A percentile compares a stretch with the other conserved stretches of the same genome.
Evolutionary conservation across 1,140 invertebrate species (phyloP).

Genomic region (Elymnias hypermnestra): DNA sequence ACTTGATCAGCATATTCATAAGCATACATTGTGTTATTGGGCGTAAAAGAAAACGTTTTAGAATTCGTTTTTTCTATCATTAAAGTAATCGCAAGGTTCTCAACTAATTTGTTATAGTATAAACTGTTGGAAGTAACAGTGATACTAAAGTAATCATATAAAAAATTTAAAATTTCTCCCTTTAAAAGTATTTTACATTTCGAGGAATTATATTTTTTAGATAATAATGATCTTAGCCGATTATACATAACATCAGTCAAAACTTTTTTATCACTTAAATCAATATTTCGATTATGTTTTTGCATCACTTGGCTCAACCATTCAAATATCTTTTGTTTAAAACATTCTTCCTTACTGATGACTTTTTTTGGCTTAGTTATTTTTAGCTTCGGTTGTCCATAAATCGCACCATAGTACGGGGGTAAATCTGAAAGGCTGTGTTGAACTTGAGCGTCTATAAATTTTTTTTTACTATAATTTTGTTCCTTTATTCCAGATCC

Average conservation of each 20-base stretch:
- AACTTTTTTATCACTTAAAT: background rate
- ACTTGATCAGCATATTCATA: background rate
- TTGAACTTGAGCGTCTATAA: background rate
- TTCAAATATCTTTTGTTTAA: background rate
- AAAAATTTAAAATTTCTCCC: constrained; percentile 11
- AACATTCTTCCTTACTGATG: background rate
- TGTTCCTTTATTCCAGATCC: background rate
- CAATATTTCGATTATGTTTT: background rate
- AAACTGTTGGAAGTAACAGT: background rate
- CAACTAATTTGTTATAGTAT: constrained; percentile 7
- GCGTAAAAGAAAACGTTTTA: background rate
- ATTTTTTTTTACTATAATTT: background rate
- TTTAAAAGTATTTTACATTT: constrained; percentile 7
- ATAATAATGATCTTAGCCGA: constrained; percentile 2
- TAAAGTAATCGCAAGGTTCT: constrained; percentile 5
- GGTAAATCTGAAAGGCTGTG: background rate
- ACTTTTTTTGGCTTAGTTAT: background rate
- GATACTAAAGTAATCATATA: constrained; percentile 3
- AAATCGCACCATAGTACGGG: background rate
- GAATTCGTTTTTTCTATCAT: constrained; percentile 5
- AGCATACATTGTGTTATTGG: background rate
- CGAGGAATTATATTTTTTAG: constrained; percentile 1
- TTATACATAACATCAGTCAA: constrained; percentile 7
- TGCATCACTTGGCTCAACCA: background rate
- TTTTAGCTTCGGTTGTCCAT: background rate